Conservation (phyloP, 1,140 invertebrate species). For the Zaprionus vittiger region DNA sequence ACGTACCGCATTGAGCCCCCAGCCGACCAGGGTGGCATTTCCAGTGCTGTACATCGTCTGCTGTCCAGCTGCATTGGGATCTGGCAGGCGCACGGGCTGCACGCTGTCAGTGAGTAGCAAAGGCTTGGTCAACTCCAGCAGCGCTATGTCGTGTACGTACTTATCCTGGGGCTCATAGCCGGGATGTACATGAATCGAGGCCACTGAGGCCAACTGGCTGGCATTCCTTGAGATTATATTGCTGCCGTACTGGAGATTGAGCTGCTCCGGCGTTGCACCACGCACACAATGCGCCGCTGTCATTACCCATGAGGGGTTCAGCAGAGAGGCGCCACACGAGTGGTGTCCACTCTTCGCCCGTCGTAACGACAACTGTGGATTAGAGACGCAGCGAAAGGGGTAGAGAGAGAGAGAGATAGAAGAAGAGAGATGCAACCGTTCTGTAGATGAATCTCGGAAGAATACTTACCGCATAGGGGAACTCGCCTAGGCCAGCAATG, state of each 20-base stretch:
- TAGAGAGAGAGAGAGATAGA: not conserved
- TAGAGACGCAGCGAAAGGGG: no score
- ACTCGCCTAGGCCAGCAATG: constrained; percentile 58
- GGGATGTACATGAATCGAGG: constrained; percentile 67
- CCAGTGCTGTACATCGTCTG: constrained; percentile 29
- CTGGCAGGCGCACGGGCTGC: constrained; percentile 62
- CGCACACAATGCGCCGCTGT: constrained; percentile 78
- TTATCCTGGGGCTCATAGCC: constrained; percentile 67
- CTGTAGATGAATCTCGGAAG: not conserved
- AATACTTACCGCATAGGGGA: constrained; percentile 63
- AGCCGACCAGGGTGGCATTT: constrained; percentile 65
- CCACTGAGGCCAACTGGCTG: constrained; percentile 54
- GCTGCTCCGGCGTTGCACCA: constrained; percentile 22
- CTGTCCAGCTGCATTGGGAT: constrained; percentile 22
- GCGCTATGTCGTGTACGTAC: constrained; percentile 70
- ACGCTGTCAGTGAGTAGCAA: constrained; percentile 40
- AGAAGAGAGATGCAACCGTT: not conserved
- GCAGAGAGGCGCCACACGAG: constrained; percentile 74
- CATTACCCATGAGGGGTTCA: constrained; percentile 72
- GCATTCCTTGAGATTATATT: constrained; percentile 50
- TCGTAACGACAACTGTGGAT: constrained; percentile 61
- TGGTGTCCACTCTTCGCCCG: constrained; percentile 67
- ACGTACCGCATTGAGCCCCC: constrained; percentile 74
- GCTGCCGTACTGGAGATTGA: constrained; percentile 72
- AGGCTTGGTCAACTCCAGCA: constrained; percentile 52